A percentile compares a stretch with the other conserved stretches of the same genome.
These are phyloP conservation scores for Otis tarda DNA, from an alignment of 2,113 vertebrate species.

Conservation along the genomic window DNA sequence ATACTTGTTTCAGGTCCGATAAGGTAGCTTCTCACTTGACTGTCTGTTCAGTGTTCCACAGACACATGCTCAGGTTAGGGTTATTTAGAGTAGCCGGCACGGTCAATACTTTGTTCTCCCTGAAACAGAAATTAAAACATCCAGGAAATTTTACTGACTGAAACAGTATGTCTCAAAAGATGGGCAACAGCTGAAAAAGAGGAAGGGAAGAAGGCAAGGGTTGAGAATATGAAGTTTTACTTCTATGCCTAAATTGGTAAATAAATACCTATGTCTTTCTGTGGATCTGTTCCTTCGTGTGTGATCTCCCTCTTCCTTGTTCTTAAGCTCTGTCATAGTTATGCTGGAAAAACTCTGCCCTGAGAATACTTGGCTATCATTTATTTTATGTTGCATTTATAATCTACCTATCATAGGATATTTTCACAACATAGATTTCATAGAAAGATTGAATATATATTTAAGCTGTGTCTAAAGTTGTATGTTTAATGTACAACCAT, in stretches of 20 bases:
- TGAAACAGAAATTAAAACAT: background rate
- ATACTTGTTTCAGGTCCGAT: background rate
- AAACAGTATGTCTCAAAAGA: background rate
- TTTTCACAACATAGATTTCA: conserved; percentile 17
- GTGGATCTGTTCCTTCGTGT: background rate
- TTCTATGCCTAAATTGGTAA: background rate
- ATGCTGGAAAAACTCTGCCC: background rate
- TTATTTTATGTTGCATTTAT: background rate
- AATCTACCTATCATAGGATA: background rate
- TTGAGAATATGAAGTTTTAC: background rate
- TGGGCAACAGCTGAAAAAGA: background rate
- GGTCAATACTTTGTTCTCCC: background rate
- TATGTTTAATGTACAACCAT: conserved; percentile 40
- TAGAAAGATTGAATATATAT: background rate
- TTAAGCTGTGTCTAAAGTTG: conserved; percentile 39
- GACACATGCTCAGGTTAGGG: background rate
- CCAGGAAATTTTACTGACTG: background rate
- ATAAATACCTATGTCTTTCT: background rate
- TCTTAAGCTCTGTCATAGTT: background rate
- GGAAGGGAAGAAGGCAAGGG: background rate
- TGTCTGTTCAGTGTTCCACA: background rate
- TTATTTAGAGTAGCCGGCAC: background rate
- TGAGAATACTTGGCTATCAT: background rate
- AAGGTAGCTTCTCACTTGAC: background rate
- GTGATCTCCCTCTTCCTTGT: background rate